phyloP scores from a whole-genome alignment of 2,113 vertebrate genomes.

The Gambusia holbrooki region DNA sequence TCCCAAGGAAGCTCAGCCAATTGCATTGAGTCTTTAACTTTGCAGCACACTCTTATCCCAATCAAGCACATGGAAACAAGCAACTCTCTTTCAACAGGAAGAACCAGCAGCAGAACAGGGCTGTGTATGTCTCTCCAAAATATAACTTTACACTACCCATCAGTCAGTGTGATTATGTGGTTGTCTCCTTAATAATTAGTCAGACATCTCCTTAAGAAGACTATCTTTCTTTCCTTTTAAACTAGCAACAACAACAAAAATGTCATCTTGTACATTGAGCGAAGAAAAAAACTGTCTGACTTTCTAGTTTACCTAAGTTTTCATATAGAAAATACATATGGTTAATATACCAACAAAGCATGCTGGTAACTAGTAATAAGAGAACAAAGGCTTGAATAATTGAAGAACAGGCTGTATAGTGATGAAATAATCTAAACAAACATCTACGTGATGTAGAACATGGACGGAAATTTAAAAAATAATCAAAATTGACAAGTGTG shows the following conservation, averaged over 20 bases:
- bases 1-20: too few relatives aligned
- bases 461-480: background rate
- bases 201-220: background rate
- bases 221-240: background rate
- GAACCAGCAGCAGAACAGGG: too few relatives aligned
- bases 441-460: background rate
- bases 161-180: too few relatives aligned
- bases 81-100: too few relatives aligned
- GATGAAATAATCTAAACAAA: background rate
- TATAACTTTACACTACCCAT: too few relatives aligned
- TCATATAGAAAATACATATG: background rate
- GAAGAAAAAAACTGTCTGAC: background rate
- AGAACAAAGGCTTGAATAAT: background rate
- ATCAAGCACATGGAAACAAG: too few relatives aligned
- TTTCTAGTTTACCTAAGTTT: background rate
- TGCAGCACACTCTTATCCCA: too few relatives aligned
- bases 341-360: background rate
- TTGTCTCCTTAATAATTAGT: too few relatives aligned
- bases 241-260: background rate
- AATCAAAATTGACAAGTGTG: slow-evolving; percentile 5
- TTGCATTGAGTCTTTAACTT: too few relatives aligned
- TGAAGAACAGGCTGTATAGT: background rate
- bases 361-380: background rate
- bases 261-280: background rate
- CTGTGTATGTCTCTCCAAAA: too few relatives aligned